Percentiles rank a stretch among this genome's conserved stretches.
phyloP scores from a whole-genome alignment of 2,888 invertebrate species.

The Trichopria drosophilae region DNA sequence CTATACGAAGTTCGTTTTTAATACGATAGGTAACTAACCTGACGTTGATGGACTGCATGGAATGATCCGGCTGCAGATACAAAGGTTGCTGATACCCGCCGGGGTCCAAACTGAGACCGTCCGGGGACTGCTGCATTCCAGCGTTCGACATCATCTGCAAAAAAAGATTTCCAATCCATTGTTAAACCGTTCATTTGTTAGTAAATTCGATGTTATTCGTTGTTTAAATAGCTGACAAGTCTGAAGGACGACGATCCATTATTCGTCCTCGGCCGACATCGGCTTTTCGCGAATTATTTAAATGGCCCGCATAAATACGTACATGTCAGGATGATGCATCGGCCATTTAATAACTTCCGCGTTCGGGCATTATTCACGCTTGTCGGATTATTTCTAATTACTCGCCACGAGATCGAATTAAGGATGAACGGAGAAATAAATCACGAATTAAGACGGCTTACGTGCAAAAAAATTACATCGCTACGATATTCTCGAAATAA shows the following conservation, averaged over 20 bases:
- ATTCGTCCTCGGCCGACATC: too few species aligned
- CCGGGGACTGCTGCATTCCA: conserved; percentile 68
- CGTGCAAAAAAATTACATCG: too few species aligned
- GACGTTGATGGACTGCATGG: conserved; percentile 59
- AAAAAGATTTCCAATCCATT: conserved; percentile 4
- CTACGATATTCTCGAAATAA: too few species aligned
- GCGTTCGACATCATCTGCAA: conserved; percentile 61
- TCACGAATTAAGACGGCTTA: too few species aligned
- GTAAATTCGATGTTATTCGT: too few species aligned
- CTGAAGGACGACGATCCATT: too few species aligned
- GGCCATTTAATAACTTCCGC: conserved; percentile 40
- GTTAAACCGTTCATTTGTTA: too few species aligned
- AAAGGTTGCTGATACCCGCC: conserved; percentile 74
- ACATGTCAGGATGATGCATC: conserved; percentile 36
- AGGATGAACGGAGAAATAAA: too few species aligned
- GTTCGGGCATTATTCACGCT: conserved; percentile 37
- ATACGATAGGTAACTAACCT: conserved; percentile 51
- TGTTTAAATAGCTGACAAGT: too few species aligned
- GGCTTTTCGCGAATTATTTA: conserved; percentile 18
- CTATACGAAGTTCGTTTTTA: too few species aligned
- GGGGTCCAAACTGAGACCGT: conserved; percentile 64
- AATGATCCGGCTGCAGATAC: conserved; percentile 65
- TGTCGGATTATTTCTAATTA: conserved; percentile 32
- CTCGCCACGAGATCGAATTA: too few species aligned
- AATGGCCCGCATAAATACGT: conserved; percentile 15